Evolutionary conservation across 2,797 vertebrate species (phyloP).

Genomic region (Dipus sagitta): DNA sequence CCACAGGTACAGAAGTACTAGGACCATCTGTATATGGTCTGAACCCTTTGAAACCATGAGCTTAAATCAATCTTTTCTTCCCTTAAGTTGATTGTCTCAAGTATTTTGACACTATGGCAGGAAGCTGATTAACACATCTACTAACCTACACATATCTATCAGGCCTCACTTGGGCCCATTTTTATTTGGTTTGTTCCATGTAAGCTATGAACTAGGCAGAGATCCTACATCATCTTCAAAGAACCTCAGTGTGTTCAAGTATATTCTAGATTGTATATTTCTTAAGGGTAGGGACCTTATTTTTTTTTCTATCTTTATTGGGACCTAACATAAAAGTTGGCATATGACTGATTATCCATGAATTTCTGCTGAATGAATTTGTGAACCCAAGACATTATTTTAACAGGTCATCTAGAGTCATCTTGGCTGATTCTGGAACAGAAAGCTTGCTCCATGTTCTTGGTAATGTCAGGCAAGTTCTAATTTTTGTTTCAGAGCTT

Average conservation of each 20-base stretch:
- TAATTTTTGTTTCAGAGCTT: neutral
- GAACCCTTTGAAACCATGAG: neutral
- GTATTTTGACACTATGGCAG: neutral
- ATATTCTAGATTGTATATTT: neutral
- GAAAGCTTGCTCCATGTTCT: neutral
- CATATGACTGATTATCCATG: neutral
- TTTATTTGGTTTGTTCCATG: constrained; percentile 4
- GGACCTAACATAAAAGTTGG: neutral
- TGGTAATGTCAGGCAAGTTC: neutral
- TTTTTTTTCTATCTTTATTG: neutral
- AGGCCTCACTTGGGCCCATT: neutral
- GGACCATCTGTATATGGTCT: neutral
- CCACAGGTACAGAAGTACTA: neutral
- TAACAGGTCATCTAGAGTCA: too few relatives aligned
- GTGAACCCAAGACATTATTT: neutral
- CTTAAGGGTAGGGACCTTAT: neutral
- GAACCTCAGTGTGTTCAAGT: neutral
- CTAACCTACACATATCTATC: neutral
- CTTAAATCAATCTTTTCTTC: neutral
- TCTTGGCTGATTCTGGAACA: too few relatives aligned
- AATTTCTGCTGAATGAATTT: neutral
- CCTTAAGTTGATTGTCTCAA: neutral
- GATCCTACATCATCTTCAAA: neutral
- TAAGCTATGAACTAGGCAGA: neutral
- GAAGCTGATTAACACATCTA: neutral